Evolutionary conservation across 2,888 invertebrate genomes (phyloP).

Genomic region (Eristalis arbustorum): DNA sequence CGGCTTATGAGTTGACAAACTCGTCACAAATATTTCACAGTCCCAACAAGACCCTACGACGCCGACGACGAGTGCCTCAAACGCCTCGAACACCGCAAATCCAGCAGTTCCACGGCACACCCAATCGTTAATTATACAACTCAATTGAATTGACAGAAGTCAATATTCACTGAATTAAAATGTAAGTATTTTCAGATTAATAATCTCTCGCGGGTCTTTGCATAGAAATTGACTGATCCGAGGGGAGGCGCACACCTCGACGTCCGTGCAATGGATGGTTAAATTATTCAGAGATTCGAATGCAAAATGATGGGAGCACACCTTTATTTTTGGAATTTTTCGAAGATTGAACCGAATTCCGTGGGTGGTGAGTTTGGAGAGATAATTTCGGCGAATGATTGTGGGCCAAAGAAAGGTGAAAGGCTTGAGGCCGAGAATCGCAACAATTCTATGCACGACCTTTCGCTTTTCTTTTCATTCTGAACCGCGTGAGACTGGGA

Average conservation of each 20-base stretch:
- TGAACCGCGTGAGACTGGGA: too few species aligned
- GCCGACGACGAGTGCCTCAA: not conserved
- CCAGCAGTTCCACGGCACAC: not conserved
- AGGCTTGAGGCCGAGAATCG: not conserved
- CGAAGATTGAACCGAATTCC: not conserved
- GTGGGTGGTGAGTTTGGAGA: not conserved
- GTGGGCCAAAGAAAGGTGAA: not conserved
- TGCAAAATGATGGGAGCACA: not conserved
- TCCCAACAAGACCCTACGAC: not conserved
- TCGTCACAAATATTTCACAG: not conserved
- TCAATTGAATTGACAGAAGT: conserved; percentile 11
- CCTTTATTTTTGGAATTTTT: not conserved
- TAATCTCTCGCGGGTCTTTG: not conserved
- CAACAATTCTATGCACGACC: not conserved
- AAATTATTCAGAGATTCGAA: not conserved
- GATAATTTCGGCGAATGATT: not conserved
- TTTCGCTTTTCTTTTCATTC: not conserved
- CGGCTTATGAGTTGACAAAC: not conserved
- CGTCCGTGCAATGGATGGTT: not conserved
- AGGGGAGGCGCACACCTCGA: not conserved
- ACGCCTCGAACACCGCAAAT: not conserved
- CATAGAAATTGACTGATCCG: conserved; percentile 2
- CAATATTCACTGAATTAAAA: not conserved
- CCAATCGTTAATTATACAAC: conserved; percentile 2
- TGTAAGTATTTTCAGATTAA: not conserved